Base-by-base conservation (phyloP, 2,888 invertebrate genomes). In the Lycophotia porphyrea region DNA sequence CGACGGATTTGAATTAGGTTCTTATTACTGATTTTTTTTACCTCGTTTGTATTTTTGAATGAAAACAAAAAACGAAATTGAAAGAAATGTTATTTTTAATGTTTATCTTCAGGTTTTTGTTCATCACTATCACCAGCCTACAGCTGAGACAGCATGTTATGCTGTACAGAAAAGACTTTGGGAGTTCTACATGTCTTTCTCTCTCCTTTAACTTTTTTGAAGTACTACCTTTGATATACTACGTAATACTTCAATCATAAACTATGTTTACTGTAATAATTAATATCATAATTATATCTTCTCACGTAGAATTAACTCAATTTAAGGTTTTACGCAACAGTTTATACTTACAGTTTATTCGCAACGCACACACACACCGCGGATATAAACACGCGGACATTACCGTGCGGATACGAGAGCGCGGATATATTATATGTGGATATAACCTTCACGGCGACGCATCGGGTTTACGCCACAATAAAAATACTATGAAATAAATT, bases 401-500 rank as follows among this genome's bases (percentile, higher is more conserved):
- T 61, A 66, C 64, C 60, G 60, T 66, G 65, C 74, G 74, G 52
- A 81, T 76, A 60, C 31, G 27, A 11, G 39, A 44, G 47, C 42
- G 61, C 74, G 70, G 58, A 76, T 71, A 61, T 60, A 13, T 66
- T 71, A 61, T 60, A 13, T 66, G 69, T 69, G 71, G 47, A 68
- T 74, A 70, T 70, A 74, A 71, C 76, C 47, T 81, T 66, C 70
- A 63, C 64, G 61, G 74, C 76, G 85, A 79, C 87, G 61, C 70
- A 71, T 69, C 52, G 60, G 65, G 67, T 85, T 85, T 87, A 85
- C 87, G 85, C 80, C 67, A 80, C 58, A 76, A 76, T 86, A 87
- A 88, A 87, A 87, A 86, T 86, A 88, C 88, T 81, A 81, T 87
- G 88, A 87, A 87, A 87, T 88, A 88, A 87, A 87, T 86, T 87